Base-by-base conservation (phyloP, 2,797 vertebrate species). In the Tapirus indicus region DNA sequence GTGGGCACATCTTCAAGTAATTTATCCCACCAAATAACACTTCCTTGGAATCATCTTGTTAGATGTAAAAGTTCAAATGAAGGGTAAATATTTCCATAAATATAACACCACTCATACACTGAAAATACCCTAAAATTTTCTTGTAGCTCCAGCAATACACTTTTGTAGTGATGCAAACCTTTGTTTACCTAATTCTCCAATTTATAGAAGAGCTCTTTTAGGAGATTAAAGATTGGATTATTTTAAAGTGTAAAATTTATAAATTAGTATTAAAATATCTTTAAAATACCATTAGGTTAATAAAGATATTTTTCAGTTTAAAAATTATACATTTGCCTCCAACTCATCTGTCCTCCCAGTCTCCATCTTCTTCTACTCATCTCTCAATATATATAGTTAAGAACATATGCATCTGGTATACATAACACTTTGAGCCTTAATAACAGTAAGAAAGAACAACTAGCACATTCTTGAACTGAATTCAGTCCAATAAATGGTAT, bases 41-140 rank as follows among this genome's bases (percentile, higher is more conserved):
- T 94, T 93, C 9, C 41, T 84, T 92, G 79, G 54, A 87, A 86
- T 95, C 72, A 95, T 27, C 29, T 84, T 47, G 41, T 77, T 94
- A 87, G 56, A 41, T 89, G 74, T 71, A 84, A 94, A 97, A 91
- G 84, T 94, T 86, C 69, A 97, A 86, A 93, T 52, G 49, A 93
- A 94, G 21, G 58, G 47, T 41, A 90, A 87, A 87, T 85, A 89
- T 88, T 95, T 97, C 69, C 44, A 90, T 56, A 95, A 94, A 95
- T 35, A 47, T 56, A 78, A 62, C 14, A 80, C 12, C 72, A 68
- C 20, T 79, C 41, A 80, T 18, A 29, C 11, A 60, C 14, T 41
- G 9, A 92, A 71, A 86, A 96, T 89, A 52, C 6, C 29, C n/a
- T 64, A 64, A 27, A 17, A 12, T 44, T 77, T 95, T 82, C 23